Evolutionary conservation across 1,140 invertebrate genomes (phyloP), one percentile per base, ranked within the genome.

Genomic region (Leptopilina boulardi): DNA sequence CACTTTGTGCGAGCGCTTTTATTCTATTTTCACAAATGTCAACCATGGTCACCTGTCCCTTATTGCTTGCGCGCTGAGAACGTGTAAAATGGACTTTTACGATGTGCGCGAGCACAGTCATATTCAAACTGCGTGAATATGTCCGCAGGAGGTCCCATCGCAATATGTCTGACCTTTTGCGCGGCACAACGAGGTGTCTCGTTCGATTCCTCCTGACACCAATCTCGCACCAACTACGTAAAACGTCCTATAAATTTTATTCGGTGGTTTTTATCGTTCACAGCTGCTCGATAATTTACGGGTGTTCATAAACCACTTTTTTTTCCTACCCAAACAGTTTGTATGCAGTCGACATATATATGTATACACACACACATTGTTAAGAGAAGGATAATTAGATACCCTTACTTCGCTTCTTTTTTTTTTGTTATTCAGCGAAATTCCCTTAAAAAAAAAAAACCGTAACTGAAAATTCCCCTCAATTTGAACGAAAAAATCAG

Each of bases 221-320:
- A 83, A 88, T 88, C 86, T 86, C 80, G n/a, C n/a, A 83, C 83
- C 82, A 86, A 86, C 87, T 88, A 80, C 82, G 86, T 89, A 88
- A 84, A 90, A 90, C 86, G 87, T 89, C 88, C 83, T 86, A 83
- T 89, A 90, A 90, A 89, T 89, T 90, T 88, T 86, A 89, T 89
- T 87, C 87, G 85, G 80, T 84, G 86, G 77, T 85, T 85, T 85
- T 87, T 85, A 3, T 38, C 34, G 5, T n/a, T 86, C 83, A 75
- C 80, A 79, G 75, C 56, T 72, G 19, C 75, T 81, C 81, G 86
- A 84, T 88, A 88, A 91, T 90, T 91, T 89, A 91, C 83, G 78
- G n/a, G 54, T 66, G 13, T 77, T 72, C 77, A 76, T 78, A 82
- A 77, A 77, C 74, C 73, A 80, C n/a, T n/a, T n/a, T 77, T 80